These are phyloP conservation scores for Monopis laevigella DNA, from an alignment of 2,888 invertebrate genomes.

Conservation along the genomic window DNA sequence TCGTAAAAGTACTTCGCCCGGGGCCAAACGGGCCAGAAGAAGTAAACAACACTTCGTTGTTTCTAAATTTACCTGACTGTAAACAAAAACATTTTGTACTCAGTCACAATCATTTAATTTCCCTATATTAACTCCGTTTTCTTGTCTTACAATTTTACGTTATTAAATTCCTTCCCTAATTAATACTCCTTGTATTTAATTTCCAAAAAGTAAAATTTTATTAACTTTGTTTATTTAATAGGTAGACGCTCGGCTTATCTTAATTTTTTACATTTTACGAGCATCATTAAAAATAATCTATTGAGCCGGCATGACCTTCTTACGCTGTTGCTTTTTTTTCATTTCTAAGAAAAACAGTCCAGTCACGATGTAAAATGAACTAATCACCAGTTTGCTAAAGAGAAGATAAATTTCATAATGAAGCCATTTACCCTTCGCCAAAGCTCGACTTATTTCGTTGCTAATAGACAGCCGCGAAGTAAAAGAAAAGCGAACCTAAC, in stretches of 20 bases:
- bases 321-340: slow-evolving; percentile 1
- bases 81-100: slow-evolving; percentile 44
- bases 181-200: slow-evolving; percentile 1
- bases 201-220: neutral
- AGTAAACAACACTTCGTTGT: slow-evolving; percentile 42
- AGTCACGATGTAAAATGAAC: slow-evolving; percentile 8
- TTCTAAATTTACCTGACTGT: slow-evolving; percentile 48
- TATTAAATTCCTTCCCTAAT: slow-evolving; percentile 11
- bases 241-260: neutral
- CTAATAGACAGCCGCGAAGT: slow-evolving; percentile 7
- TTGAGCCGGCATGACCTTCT: slow-evolving; percentile 5
- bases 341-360: slow-evolving; percentile 5
- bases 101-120: slow-evolving; percentile 12
- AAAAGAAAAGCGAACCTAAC: slow-evolving; percentile 9
- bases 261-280: slow-evolving; percentile 5
- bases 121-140: slow-evolving; percentile 5
- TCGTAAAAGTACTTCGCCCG: slow-evolving; percentile 45
- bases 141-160: slow-evolving; percentile 2
- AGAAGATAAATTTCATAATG: slow-evolving; percentile 6
- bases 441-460: slow-evolving; percentile 7
- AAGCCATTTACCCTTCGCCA: slow-evolving; percentile 1
- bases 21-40: slow-evolving; percentile 39
- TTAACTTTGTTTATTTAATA: slow-evolving; percentile 2
- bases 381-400: slow-evolving; percentile 7
- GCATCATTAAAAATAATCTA: slow-evolving; percentile 9